Evolutionary conservation across 2,797 vertebrate genomes (phyloP).

Genomic region (Alcedo quadribrachys): DNA sequence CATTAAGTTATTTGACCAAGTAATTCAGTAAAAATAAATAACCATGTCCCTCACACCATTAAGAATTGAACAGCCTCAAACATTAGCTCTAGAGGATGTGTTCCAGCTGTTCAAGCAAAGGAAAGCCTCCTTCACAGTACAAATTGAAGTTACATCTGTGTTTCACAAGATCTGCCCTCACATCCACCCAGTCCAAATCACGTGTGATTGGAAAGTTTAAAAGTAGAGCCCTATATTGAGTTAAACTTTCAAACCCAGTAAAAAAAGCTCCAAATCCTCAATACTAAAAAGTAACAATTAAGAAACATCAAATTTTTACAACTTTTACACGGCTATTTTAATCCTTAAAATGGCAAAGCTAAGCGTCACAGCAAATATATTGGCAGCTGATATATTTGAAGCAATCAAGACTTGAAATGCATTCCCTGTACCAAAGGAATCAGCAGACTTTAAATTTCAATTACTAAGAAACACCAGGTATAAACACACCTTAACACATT

Average conservation of each 20-base stretch:
- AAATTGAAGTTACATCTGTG: not conserved
- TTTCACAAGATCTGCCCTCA: not conserved
- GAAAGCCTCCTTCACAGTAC: not conserved
- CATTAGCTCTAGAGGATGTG: not conserved
- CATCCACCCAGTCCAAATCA: not conserved
- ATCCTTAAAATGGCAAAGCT: not conserved
- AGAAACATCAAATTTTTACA: not conserved
- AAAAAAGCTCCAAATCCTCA: not conserved
- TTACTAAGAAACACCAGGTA: not conserved
- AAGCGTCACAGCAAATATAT: not conserved
- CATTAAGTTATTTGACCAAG: not conserved
- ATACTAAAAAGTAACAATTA: not conserved
- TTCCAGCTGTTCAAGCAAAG: not conserved
- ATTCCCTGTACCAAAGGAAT: not conserved
- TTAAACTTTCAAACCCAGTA: not conserved
- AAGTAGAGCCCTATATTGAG: not conserved
- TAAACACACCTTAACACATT: not conserved
- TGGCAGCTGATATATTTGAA: not conserved
- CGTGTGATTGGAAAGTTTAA: not conserved
- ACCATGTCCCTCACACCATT: not conserved
- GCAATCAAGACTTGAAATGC: not conserved
- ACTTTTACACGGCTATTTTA: not conserved
- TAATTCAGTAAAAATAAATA: not conserved
- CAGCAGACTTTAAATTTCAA: not conserved
- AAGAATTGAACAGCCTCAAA: not conserved